Percentiles rank a stretch among this genome's conserved stretches.
phyloP scores from a whole-genome alignment of 53 echinoderm and acorn worm species.

The Astropecten irregularis region DNA sequence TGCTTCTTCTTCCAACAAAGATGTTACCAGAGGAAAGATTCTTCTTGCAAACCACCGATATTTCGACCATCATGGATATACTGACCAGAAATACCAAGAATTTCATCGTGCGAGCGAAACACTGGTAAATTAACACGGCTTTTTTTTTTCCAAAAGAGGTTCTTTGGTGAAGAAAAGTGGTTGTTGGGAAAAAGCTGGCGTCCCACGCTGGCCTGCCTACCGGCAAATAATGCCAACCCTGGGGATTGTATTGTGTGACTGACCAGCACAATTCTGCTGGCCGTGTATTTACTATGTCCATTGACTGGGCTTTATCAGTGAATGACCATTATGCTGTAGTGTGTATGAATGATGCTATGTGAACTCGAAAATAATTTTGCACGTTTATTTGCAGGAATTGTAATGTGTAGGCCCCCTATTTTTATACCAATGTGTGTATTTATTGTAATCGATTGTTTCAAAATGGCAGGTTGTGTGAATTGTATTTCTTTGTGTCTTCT shows the following conservation, averaged over 20 bases:
- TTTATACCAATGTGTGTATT: no score
- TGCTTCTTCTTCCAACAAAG: background rate
- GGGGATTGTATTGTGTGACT: conserved; percentile 29
- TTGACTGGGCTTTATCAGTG: background rate
- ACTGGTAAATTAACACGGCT: conserved; percentile 42
- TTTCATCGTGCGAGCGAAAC: conserved; percentile 56
- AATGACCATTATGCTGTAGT: no score
- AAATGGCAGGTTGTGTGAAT: no score
- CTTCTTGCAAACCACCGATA: background rate
- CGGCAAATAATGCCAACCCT: conserved; percentile 24
- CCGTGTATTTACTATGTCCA: conserved; percentile 8
- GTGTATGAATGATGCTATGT: no score
- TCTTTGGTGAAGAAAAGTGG: no score
- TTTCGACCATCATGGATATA: conserved; percentile 49
- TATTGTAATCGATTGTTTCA: no score
- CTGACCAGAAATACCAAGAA: conserved; percentile 58
- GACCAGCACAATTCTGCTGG: background rate
- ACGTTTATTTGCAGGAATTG: no score
- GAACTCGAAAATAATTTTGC: no score
- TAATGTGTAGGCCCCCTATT: no score
- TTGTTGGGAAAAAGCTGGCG: no score
- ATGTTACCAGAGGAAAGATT: conserved; percentile 20
- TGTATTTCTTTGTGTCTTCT: no score
- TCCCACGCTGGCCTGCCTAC: background rate
- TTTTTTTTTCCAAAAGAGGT: no score